A percentile compares a stretch with the other conserved stretches of the same genome.
Evolutionary conservation across 2,113 vertebrate genomes (phyloP).

Genomic region (Lophura nycthemera): DNA sequence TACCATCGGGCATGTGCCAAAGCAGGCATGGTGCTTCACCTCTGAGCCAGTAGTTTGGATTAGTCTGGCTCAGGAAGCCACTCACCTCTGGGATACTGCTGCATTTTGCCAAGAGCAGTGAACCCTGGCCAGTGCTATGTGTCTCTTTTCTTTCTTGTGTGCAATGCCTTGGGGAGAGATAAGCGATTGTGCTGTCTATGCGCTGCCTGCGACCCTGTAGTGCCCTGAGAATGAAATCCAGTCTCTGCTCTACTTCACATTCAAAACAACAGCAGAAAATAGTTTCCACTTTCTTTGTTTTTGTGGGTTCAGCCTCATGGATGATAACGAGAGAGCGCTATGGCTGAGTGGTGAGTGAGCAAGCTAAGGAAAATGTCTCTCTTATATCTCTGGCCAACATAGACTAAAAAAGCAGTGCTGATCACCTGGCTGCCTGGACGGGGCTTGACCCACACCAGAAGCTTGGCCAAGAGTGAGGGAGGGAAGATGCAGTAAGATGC

Average conservation of each 20-base stretch:
- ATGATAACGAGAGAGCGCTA: background rate
- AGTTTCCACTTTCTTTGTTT: conserved; percentile 30
- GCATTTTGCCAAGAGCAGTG: conserved; percentile 33
- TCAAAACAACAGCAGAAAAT: conserved; percentile 64
- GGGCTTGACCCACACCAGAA: background rate
- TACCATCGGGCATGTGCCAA: too few relatives aligned
- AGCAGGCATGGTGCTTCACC: fast-evolving
- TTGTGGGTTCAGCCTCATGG: background rate
- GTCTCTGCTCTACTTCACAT: background rate
- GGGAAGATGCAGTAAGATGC: background rate
- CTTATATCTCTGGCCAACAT: background rate
- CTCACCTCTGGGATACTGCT: background rate
- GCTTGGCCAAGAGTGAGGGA: background rate
- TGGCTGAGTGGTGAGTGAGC: fast-evolving
- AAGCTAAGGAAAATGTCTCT: background rate
- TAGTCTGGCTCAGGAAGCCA: background rate
- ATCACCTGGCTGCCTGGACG: background rate
- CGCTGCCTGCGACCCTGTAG: conserved; percentile 7
- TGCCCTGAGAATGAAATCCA: conserved; percentile 34
- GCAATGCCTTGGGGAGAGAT: conserved; percentile 2
- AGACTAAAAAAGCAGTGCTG: background rate
- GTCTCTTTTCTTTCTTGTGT: conserved; percentile 11
- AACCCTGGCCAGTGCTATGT: background rate
- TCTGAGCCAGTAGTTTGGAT: background rate
- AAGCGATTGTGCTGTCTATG: conserved; percentile 33